A percentile compares a stretch with the other conserved stretches of the same genome.
Conservation (phyloP, 2,113 vertebrate species). For the Cavia aperea region DNA sequence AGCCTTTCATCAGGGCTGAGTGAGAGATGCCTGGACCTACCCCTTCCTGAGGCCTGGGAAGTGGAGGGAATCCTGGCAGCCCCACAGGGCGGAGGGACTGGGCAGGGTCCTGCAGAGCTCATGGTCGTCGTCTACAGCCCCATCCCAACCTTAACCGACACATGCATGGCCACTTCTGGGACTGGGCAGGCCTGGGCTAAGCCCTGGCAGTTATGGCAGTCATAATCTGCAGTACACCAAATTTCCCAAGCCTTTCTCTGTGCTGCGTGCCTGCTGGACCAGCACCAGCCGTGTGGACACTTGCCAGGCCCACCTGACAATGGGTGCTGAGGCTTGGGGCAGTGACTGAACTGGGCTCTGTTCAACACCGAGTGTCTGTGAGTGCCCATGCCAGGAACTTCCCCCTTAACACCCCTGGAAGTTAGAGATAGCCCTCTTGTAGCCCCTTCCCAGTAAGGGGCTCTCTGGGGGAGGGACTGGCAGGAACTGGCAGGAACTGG, state of each 20-base stretch:
- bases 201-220: too few species aligned
- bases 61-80: not conserved
- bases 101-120: not conserved
- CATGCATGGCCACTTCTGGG: not conserved
- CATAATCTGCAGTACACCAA: too few species aligned
- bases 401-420: too few species aligned
- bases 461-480: fast-evolving
- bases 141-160: not conserved
- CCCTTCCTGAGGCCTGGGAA: not conserved
- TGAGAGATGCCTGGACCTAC: too few species aligned
- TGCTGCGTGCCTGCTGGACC: not conserved
- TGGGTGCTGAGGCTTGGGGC: not conserved
- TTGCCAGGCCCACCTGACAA: not conserved
- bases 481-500: fast-evolving
- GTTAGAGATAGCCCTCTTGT: not conserved
- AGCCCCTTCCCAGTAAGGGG: not conserved
- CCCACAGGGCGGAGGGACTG: not conserved
- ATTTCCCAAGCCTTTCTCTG: not conserved
- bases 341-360: not conserved
- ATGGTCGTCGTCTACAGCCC: not conserved
- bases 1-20: not conserved
- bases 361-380: fast-evolving
- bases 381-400: not conserved
- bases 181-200: not conserved
- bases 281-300: not conserved